phyloP scores from a whole-genome alignment of 2,113 vertebrate species.

The Strix aluco region DNA sequence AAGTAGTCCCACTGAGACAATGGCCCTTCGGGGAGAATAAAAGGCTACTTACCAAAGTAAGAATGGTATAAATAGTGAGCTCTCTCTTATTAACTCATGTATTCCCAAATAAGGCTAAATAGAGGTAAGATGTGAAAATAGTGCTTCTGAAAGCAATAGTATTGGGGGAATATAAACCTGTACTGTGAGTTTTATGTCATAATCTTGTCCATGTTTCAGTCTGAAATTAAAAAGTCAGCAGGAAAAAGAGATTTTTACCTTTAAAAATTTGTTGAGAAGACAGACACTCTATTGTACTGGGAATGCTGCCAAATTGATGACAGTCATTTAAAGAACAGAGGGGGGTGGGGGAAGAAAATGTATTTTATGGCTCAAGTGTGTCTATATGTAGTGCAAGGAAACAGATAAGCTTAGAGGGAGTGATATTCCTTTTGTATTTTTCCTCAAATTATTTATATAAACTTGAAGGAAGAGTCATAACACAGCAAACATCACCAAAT shows the following conservation, averaged over 20 bases:
- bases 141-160: not conserved
- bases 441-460: conserved; percentile 31
- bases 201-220: not conserved
- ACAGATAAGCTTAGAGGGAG: conserved; percentile 32
- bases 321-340: not conserved
- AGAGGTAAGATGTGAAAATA: not conserved
- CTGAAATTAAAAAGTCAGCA: not conserved
- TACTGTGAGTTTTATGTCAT: not conserved
- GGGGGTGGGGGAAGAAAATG: not conserved
- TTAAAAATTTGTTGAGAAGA: not conserved
- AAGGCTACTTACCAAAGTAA: not conserved
- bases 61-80: not conserved
- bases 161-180: not conserved
- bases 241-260: not conserved
- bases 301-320: not conserved
- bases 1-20: not conserved
- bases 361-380: not conserved
- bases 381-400: conserved; percentile 40
- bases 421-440: not conserved
- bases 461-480: not conserved
- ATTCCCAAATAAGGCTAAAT: not conserved
- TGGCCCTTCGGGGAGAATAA: not conserved
- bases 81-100: not conserved
- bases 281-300: not conserved
- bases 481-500: not conserved